These are phyloP conservation scores for Sebastolobus altivelis DNA, from an alignment of 2,797 vertebrate genomes.

Conservation along the genomic window DNA sequence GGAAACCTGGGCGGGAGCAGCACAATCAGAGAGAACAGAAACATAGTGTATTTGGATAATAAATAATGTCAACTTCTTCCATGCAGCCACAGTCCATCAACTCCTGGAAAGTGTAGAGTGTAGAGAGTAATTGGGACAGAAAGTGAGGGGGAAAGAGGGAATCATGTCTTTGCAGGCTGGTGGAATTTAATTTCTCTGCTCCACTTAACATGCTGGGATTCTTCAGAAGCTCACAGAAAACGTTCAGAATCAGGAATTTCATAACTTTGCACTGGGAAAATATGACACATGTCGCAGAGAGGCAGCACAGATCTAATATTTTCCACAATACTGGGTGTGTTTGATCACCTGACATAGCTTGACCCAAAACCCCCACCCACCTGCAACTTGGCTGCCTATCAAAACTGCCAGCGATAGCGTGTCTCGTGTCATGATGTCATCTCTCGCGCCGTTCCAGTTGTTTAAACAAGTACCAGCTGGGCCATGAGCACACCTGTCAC, in stretches of 20 bases:
- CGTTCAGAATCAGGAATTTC: slow-evolving; percentile 29
- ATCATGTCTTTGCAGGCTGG: slow-evolving; percentile 80
- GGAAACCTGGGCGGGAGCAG: slow-evolving; percentile 17
- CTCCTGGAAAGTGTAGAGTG: slow-evolving; percentile 54
- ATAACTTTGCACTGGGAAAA: slow-evolving; percentile 25
- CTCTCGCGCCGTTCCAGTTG: slow-evolving; percentile 40
- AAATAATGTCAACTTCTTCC: slow-evolving; percentile 56
- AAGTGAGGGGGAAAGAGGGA: slow-evolving; percentile 55
- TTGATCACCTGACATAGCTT: slow-evolving; percentile 49
- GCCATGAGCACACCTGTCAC: slow-evolving; percentile 64
- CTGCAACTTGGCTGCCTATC: slow-evolving; percentile 54
- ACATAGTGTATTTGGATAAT: slow-evolving; percentile 39
- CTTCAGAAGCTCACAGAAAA: slow-evolving; percentile 31
- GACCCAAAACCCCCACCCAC: slow-evolving; percentile 30
- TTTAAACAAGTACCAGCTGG: slow-evolving; percentile 71
- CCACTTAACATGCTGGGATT: slow-evolving; percentile 59
- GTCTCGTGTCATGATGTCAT: slow-evolving; percentile 71
- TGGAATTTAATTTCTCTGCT: slow-evolving; percentile 75
- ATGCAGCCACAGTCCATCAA: slow-evolving; percentile 43
- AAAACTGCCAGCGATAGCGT: slow-evolving; percentile 51
- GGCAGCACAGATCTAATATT: slow-evolving; percentile 6
- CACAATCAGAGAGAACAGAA: slow-evolving; percentile 35
- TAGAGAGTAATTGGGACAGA: slow-evolving; percentile 31
- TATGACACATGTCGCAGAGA: not conserved
- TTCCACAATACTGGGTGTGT: slow-evolving; percentile 43